Base-by-base conservation (phyloP, 2,888 invertebrate species). In the Himalopsyche tibetana region DNA sequence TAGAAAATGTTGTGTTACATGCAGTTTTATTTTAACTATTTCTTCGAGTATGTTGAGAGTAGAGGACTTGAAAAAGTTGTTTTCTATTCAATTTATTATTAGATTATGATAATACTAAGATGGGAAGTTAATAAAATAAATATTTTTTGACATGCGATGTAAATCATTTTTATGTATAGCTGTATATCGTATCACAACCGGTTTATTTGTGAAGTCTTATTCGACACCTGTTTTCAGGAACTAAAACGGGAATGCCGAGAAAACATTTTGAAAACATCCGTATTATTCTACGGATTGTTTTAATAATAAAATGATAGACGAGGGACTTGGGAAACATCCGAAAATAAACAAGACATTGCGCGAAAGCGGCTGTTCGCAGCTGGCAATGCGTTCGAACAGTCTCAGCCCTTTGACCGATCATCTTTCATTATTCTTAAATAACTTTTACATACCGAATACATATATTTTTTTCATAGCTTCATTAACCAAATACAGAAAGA, bases 331-430 rank as follows among this genome's bases (percentile, higher is more conserved):
- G 87, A 84, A 80, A 83, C 85, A 84, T 85, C 84, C 86, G 12
- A 88, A 88, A 88, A 88, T 88, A 88, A 88, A 88, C 87, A 87
- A 19, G 82, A 74, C 79, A 85, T 11, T 56, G 82, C 81, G 55
- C 79, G 83, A 82, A 82, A 79, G 55, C 88, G 85, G 88, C 88
- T 88, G 88, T 55, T 79, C 63, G 51, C 88, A 88, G 83, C 86
- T 88, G 88, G 82, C 69, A 51, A 42, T 28, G 74, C 74, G 63
- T 63, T 51, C 63, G 63, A 63, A 63, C 19, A 19, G 63, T 19
- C 8, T 63, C 63, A 74, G 36, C 74, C 74, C 74, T 74, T 74
- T 74, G 74, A 36, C 36, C 74, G 74, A 74, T 74, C 74, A 36
- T 74, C 74, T 74, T 74, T 36, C 36, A 36, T 36, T 74, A 74